Evolutionary conservation across 2,888 invertebrate species (phyloP).

Genomic region (Clunio marinus): DNA sequence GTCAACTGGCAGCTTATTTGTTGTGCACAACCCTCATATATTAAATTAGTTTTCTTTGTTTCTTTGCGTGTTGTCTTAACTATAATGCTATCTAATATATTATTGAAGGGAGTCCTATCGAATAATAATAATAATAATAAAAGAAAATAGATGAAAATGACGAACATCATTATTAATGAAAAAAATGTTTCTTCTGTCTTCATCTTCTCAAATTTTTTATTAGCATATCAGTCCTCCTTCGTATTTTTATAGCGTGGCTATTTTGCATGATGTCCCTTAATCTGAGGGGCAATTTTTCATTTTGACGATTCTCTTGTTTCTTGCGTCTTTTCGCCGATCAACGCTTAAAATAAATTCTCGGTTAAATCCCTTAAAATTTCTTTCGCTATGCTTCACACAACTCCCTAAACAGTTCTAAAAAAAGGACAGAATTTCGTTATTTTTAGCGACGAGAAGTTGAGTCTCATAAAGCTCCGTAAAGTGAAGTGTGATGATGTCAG

Average conservation of each 20-base stretch:
- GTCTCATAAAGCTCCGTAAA: not conserved
- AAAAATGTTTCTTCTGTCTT: slow-evolving; percentile 25
- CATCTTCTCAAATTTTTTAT: not conserved
- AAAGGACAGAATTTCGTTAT: not conserved
- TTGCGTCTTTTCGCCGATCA: not conserved
- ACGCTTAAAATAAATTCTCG: not conserved
- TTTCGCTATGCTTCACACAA: not conserved
- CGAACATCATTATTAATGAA: slow-evolving; percentile 37
- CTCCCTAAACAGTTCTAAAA: not conserved
- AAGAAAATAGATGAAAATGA: not conserved
- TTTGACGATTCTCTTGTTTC: slow-evolving; percentile 7
- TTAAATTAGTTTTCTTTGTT: not conserved
- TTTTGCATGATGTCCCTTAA: slow-evolving; percentile 7
- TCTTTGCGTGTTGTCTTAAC: not conserved
- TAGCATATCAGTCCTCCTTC: slow-evolving; percentile 21
- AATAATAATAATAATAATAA: too few species aligned
- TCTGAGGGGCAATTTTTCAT: slow-evolving; percentile 27
- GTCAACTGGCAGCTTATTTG: slow-evolving; percentile 7
- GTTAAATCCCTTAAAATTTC: not conserved
- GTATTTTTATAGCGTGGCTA: not conserved
- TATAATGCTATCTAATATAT: too few species aligned
- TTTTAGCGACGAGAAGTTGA: not conserved
- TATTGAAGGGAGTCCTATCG: too few species aligned
- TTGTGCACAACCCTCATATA: not conserved
- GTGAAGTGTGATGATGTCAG: not conserved